phyloP scores from a whole-genome alignment of 2,113 vertebrate species.

The Syrrhaptes paradoxus region DNA sequence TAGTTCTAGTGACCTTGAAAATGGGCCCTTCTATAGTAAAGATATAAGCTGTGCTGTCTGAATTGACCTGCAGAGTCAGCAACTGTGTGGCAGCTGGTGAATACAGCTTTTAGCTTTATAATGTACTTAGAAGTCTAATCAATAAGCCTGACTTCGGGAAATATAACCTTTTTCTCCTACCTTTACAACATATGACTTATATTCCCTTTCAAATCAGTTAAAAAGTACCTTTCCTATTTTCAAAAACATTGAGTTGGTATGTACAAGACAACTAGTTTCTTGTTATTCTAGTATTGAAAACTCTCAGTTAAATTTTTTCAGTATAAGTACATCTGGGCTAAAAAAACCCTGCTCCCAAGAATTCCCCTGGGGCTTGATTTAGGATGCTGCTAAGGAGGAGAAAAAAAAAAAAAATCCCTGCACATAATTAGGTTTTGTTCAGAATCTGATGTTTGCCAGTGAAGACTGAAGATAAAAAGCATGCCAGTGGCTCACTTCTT shows the following conservation, averaged over 20 bases:
- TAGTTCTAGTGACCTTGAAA: constrained; percentile 66
- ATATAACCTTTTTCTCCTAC: constrained; percentile 23
- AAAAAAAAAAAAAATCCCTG: neutral
- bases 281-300: neutral
- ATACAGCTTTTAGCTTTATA: constrained; percentile 60
- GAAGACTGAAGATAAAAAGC: neutral
- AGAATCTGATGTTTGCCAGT: neutral
- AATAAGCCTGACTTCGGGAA: constrained; percentile 72
- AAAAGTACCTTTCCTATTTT: constrained; percentile 16
- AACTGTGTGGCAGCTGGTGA: constrained; percentile 26
- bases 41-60: constrained; percentile 29
- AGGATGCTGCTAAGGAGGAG: neutral
- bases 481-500: neutral
- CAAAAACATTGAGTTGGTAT: neutral
- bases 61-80: constrained; percentile 57
- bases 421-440: neutral
- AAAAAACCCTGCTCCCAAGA: neutral
- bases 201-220: neutral
- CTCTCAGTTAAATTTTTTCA: neutral
- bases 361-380: neutral
- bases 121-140: constrained; percentile 61
- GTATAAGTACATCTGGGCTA: neutral
- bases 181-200: constrained; percentile 24
- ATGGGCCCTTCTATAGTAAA: constrained; percentile 2
- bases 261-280: neutral